Conservation (phyloP, 2,888 invertebrate genomes). For the Mycalesis mineus region DNA sequence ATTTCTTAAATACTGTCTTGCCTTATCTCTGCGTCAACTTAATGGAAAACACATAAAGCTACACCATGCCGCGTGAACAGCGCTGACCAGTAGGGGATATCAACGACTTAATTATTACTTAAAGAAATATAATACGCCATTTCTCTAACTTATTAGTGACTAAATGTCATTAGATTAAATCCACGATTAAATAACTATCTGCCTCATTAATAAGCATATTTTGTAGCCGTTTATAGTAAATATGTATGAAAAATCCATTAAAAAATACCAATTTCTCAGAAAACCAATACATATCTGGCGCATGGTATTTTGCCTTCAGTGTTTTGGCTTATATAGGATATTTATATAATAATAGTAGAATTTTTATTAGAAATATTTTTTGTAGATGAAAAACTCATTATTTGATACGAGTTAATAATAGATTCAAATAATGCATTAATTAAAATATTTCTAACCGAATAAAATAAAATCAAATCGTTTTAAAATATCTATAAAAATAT, state of each 20-base stretch:
- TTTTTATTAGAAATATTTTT: too few relatives aligned
- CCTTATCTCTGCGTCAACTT: background rate
- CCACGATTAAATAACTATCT: background rate
- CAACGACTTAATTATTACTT: constrained; percentile 17
- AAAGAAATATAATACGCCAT: constrained; percentile 15
- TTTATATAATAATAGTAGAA: too few relatives aligned
- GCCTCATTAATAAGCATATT: constrained; percentile 3
- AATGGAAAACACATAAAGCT: background rate
- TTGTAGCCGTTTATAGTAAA: background rate
- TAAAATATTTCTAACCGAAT: too few relatives aligned
- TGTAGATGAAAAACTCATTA: too few relatives aligned
- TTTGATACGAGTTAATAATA: too few relatives aligned
- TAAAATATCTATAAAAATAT: too few relatives aligned
- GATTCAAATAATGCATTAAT: too few relatives aligned
- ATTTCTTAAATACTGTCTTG: background rate
- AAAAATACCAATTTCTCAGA: constrained; percentile 1
- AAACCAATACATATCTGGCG: background rate
- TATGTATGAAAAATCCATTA: constrained; percentile 3
- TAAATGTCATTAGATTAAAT: constrained; percentile 6
- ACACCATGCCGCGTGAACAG: constrained; percentile 3
- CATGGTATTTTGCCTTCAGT: too few relatives aligned
- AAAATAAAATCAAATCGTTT: too few relatives aligned
- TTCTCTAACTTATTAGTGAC: constrained; percentile 9
- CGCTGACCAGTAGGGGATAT: constrained; percentile 2
- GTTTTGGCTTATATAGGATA: background rate